Evolutionary conservation across 2,888 invertebrate genomes (phyloP).

Genomic region (Tetranychus truncatus): DNA sequence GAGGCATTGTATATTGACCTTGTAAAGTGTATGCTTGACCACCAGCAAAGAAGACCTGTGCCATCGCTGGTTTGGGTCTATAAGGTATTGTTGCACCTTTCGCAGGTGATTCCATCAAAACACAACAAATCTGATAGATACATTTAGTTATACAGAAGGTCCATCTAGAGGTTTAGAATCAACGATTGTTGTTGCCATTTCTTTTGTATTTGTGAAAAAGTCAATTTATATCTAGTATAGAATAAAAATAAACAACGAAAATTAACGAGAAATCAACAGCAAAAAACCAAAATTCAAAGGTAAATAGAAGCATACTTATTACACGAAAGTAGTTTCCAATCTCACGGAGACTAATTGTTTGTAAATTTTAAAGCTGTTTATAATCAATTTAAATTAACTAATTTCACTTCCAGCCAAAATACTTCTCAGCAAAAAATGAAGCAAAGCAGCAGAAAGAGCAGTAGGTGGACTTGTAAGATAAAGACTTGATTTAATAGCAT

Average conservation of each 20-base stretch:
- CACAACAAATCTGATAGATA: conserved; percentile 96
- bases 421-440: no score
- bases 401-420: no score
- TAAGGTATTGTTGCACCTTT: conserved; percentile 99
- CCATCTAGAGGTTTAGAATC: conserved; percentile 41
- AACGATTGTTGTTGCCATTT: conserved; percentile 8
- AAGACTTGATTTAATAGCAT: no score
- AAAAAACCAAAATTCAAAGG: neutral
- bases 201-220: neutral
- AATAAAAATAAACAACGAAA: neutral
- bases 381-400: no score
- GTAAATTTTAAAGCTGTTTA: no score
- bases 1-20: conserved; percentile 82
- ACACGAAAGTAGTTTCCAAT: no score
- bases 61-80: conserved; percentile 87
- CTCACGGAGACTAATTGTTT: no score
- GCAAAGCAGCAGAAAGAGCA: no score
- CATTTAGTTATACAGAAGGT: conserved; percentile 91
- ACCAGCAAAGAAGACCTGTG: conserved; percentile 81
- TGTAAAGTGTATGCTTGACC: conserved; percentile 91
- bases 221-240: neutral
- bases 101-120: conserved; percentile 99
- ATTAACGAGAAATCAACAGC: neutral
- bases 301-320: neutral
- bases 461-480: no score